Conservation (phyloP, 2,888 invertebrate species). For the Euproctis similis region DNA sequence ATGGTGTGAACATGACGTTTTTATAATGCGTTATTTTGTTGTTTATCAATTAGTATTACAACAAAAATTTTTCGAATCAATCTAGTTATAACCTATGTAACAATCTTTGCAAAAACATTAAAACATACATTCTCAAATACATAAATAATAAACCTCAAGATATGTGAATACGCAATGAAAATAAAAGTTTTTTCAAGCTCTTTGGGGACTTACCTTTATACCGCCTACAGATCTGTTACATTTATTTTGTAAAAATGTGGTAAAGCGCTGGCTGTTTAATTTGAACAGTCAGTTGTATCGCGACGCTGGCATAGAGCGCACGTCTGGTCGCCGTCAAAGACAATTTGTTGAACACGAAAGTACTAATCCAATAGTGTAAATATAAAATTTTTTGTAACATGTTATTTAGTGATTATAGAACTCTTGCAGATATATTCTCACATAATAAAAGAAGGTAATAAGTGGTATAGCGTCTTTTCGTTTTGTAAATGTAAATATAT, state of each 20-base stretch:
- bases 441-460: conserved; percentile 20
- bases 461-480: too few species aligned
- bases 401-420: conserved; percentile 21
- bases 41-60: too few species aligned
- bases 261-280: background rate
- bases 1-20: too few species aligned
- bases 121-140: too few species aligned
- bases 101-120: too few species aligned
- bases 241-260: background rate
- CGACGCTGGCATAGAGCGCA: conserved; percentile 25
- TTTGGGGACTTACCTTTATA: conserved; percentile 5
- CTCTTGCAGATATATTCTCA: conserved; percentile 15
- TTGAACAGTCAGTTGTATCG: conserved; percentile 27
- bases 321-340: conserved; percentile 21
- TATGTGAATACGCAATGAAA: conserved; percentile 2
- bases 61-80: too few species aligned
- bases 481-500: too few species aligned
- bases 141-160: background rate
- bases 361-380: conserved; percentile 37
- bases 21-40: too few species aligned
- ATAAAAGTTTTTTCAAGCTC: conserved; percentile 11
- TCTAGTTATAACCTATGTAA: too few species aligned
- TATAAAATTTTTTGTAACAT: conserved; percentile 28
- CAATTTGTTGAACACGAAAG: conserved; percentile 26
- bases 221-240: conserved; percentile 11